phyloP scores from a whole-genome alignment of 2,888 invertebrate species.

The Aquatica leii region DNA sequence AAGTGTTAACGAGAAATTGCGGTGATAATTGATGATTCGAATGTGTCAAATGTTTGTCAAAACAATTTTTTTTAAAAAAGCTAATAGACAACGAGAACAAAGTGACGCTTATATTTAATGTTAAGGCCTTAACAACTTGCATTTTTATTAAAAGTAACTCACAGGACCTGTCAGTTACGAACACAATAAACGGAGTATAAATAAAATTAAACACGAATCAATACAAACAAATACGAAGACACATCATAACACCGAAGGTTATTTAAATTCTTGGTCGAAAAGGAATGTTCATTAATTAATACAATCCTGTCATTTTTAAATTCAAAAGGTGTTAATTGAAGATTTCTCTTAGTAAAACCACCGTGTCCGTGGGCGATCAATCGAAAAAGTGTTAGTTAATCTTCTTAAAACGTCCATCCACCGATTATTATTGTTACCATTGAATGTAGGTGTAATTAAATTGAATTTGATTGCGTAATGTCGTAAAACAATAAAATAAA shows the following conservation, averaged over 20 bases:
- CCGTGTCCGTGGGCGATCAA: constrained; percentile 15
- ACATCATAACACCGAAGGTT: neutral
- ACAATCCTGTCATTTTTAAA: constrained; percentile 19
- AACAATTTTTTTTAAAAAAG: too few relatives aligned
- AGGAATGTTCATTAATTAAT: constrained; percentile 22
- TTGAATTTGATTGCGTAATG: constrained; percentile 14
- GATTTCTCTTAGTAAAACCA: constrained; percentile 20
- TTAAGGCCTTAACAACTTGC: too few relatives aligned
- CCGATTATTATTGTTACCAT: constrained; percentile 6
- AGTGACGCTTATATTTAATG: too few relatives aligned
- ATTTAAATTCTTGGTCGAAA: constrained; percentile 8
- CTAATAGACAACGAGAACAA: too few relatives aligned
- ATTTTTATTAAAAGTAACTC: too few relatives aligned
- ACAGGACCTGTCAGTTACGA: too few relatives aligned
- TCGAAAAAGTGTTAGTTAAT: constrained; percentile 25
- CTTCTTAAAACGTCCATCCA: constrained; percentile 22
- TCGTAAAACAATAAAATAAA: neutral
- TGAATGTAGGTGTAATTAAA: constrained; percentile 27
- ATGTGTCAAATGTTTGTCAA: too few relatives aligned
- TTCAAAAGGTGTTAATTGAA: constrained; percentile 28
- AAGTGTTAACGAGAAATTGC: too few relatives aligned
- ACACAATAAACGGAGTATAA: too few relatives aligned
- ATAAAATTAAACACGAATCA: neutral
- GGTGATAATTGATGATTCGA: too few relatives aligned
- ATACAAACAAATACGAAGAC: neutral